Conservation (phyloP, 1,140 invertebrate genomes). For the Aphidius ervi region DNA sequence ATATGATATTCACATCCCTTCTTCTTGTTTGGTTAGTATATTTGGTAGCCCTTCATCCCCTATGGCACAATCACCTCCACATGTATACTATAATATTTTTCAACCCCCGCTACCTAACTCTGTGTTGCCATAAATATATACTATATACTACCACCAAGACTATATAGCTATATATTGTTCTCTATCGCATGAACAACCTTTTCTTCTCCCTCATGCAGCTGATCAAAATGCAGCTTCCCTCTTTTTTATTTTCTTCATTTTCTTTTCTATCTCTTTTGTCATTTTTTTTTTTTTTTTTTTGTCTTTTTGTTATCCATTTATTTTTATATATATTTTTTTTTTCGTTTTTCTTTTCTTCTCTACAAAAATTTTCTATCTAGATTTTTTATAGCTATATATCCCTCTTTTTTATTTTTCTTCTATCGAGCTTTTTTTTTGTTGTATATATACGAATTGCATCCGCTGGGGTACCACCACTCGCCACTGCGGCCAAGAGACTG, state of each 20-base stretch:
- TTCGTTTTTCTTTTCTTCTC: not conserved
- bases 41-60: slow-evolving; percentile 6
- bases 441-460: too few relatives aligned
- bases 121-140: too few relatives aligned
- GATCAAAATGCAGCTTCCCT: slow-evolving; percentile 11
- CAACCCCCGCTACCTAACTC: not conserved
- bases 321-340: not conserved
- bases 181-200: slow-evolving; percentile 10
- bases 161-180: not conserved
- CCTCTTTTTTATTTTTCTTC: slow-evolving; percentile 2
- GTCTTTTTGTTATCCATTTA: not conserved
- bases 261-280: slow-evolving; percentile 2
- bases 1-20: not conserved
- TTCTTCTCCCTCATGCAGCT: slow-evolving; percentile 9
- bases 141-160: too few relatives aligned
- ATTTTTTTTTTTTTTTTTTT: slow-evolving; percentile 6
- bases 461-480: slow-evolving; percentile 7
- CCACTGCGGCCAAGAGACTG: slow-evolving; percentile 15
- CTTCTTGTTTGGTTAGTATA: not conserved
- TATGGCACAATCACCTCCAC: not conserved
- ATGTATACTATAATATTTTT: too few relatives aligned
- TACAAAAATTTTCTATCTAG: not conserved
- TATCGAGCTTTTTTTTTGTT: not conserved
- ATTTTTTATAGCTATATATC: not conserved
- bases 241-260: not conserved